Evolutionary conservation across 2,888 invertebrate species (phyloP), one percentile per base, ranked within the genome.

Genomic region (Chelonus formosanus): DNA sequence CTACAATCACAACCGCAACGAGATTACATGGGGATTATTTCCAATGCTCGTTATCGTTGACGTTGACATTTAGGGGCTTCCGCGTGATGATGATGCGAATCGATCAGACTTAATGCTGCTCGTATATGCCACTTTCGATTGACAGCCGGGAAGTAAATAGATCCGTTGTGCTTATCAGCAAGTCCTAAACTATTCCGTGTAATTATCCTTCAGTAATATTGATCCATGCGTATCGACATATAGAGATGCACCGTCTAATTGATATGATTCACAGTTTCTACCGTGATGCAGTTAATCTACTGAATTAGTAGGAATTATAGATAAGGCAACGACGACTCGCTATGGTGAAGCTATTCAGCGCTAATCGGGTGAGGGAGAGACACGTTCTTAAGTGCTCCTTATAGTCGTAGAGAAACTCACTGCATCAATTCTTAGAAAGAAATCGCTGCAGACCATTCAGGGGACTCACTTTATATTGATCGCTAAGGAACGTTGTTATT

Each of bases 401-500:
- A 7, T 43, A 58, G 31, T 47, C n/a, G 76, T 78, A 74, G 78
- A 79, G 79, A 77, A 79, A 78, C 78, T 77, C 74, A 74, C 73
- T 75, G 70, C 72, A 75, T 76, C 34, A 34, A 52, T 82, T 82
- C 82, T 74, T 59, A 76, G 82, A 83, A 82, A 80, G 81, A 82
- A 81, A 81, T 81, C 78, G 75, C 69, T 66, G 69, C 65, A 73
- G 71, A 71, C 79, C 81, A 80, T 81, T 81, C 62, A 78, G 76
- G 78, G 78, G 79, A 77, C 73, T 75, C 75, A 70, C 71, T 36
- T 10, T 48, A 36, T 60, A 60, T 50, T 36, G 50, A 48, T 60
- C 59, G 59, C 48, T 35, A 60, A 36, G 59, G 59, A 60, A 60
- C 57, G 52, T 56, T 63, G 67, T 63, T 65, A 59, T 65, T 64